phyloP scores from a whole-genome alignment of 2,113 vertebrate species.

The Phyllostomus hastatus region DNA sequence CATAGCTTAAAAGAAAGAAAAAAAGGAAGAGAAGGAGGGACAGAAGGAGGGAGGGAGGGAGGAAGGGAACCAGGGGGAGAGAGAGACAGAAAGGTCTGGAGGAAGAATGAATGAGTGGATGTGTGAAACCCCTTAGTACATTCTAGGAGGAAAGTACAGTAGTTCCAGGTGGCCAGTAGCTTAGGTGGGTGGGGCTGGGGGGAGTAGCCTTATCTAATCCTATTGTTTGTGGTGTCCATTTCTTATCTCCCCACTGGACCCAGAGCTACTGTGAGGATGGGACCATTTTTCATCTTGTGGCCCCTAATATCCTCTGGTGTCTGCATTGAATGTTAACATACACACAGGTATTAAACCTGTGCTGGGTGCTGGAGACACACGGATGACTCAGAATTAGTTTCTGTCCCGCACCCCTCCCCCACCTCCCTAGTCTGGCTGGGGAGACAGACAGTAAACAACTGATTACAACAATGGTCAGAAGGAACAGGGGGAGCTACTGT shows the following conservation, averaged over 20 bases:
- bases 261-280: not conserved
- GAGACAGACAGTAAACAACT: conserved; percentile 53
- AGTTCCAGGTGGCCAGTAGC: not conserved
- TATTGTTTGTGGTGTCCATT: not conserved
- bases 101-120: not conserved
- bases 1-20: not conserved
- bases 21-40: not conserved
- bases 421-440: not conserved
- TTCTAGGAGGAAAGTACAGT: not conserved
- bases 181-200: not conserved
- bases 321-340: not conserved
- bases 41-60: not conserved
- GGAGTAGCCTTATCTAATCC: conserved; percentile 26
- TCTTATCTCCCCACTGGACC: not conserved
- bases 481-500: not conserved
- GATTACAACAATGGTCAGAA: conserved; percentile 10
- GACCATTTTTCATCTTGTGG: not conserved
- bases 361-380: not conserved
- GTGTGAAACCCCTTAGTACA: not conserved
- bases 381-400: conserved; percentile 40
- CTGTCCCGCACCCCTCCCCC: not conserved
- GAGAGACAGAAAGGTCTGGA: not conserved
- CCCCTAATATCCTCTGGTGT: not conserved
- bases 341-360: not conserved
- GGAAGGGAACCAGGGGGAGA: too few relatives aligned